phyloP scores from a whole-genome alignment of 2,888 invertebrate genomes.

The Leistus spinibarbis region DNA sequence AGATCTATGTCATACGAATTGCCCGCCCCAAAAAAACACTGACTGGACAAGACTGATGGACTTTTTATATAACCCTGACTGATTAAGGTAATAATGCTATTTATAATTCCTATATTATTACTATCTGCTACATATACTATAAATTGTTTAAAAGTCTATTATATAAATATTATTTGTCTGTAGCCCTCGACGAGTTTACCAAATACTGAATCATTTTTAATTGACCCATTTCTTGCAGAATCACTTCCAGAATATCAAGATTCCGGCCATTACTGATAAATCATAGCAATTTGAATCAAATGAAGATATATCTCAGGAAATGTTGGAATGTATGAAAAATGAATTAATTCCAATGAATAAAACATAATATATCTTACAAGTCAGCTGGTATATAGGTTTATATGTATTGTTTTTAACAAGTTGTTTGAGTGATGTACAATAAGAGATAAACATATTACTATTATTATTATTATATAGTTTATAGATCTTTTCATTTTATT shows the following conservation, averaged over 20 bases:
- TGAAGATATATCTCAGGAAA: constrained; percentile 20
- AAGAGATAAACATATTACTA: too few species aligned
- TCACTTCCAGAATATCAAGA: constrained; percentile 22
- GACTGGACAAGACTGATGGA: constrained; percentile 24
- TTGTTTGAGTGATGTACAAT: constrained; percentile 20
- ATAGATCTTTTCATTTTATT: constrained; percentile 15
- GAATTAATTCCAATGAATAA: not conserved
- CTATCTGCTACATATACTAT: not conserved
- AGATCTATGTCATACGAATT: constrained; percentile 51
- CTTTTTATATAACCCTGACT: constrained; percentile 27
- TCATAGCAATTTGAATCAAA: constrained; percentile 9
- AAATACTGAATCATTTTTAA: not conserved
- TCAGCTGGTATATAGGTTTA: constrained; percentile 34
- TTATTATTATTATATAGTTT: constrained; percentile 1
- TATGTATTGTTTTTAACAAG: not conserved
- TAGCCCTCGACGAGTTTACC: too few species aligned
- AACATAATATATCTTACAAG: constrained; percentile 6
- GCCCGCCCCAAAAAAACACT: constrained; percentile 15
- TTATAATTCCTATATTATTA: constrained; percentile 10
- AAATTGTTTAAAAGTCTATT: not conserved
- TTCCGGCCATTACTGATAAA: constrained; percentile 18
- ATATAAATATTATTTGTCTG: not conserved
- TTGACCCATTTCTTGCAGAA: constrained; percentile 8
- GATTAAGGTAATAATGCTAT: constrained; percentile 20
- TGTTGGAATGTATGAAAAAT: not conserved